phyloP scores from a whole-genome alignment of 2,113 vertebrate genomes.

The Dendrocopos noguchii region DNA sequence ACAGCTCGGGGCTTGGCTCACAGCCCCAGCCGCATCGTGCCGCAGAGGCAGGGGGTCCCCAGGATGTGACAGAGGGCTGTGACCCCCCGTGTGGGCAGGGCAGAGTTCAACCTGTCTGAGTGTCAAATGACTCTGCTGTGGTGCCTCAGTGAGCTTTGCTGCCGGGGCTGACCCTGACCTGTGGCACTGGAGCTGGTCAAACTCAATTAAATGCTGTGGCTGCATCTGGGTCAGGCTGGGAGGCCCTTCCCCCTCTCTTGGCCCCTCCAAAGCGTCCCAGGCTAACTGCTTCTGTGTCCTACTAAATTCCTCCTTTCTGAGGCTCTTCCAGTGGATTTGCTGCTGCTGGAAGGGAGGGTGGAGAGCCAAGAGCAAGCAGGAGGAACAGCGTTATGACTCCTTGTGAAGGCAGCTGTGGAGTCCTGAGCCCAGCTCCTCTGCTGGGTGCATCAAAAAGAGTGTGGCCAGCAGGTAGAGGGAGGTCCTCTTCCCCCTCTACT shows the following conservation, averaged over 20 bases:
- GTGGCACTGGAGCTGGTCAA: background rate
- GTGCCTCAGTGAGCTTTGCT: fast-evolving
- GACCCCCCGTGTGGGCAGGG: fast-evolving
- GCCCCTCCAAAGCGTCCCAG: background rate
- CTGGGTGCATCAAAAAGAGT: background rate
- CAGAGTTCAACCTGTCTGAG: background rate
- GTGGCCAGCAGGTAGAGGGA: no score
- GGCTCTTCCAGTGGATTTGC: background rate
- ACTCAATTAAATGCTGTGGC: conserved; percentile 1
- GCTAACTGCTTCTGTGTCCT: background rate
- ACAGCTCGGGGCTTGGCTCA: fast-evolving
- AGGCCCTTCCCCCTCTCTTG: background rate
- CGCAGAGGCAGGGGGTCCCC: fast-evolving
- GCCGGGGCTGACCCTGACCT: background rate
- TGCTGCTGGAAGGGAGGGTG: background rate
- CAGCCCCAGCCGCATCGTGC: fast-evolving
- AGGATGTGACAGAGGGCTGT: background rate
- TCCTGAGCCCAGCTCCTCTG: fast-evolving
- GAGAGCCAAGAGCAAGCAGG: background rate
- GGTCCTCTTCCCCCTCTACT: no score
- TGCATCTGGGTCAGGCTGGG: background rate
- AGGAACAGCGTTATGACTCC: fast-evolving
- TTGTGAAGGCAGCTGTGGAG: fast-evolving
- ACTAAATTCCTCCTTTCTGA: background rate
- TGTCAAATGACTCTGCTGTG: background rate